Conservation (phyloP, 2,113 vertebrate genomes). For the Paralichthys olivaceus region DNA sequence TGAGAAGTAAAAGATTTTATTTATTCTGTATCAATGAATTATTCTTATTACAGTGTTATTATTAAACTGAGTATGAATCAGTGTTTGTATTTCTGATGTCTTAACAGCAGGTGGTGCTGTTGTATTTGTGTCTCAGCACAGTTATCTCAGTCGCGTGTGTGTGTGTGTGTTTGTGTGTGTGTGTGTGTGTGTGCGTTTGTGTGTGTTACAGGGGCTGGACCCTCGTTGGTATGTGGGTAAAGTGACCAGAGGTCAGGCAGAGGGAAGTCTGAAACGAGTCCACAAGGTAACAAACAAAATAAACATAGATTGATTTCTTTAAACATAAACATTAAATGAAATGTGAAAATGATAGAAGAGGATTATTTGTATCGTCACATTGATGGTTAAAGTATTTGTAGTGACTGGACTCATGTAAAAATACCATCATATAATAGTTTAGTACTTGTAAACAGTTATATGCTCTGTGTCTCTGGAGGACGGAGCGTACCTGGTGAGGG, state of each 20-base stretch:
- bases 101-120: conserved; percentile 42
- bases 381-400: too few relatives aligned
- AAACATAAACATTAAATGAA: too few relatives aligned
- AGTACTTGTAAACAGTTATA: too few relatives aligned
- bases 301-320: not conserved
- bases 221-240: conserved; percentile 89
- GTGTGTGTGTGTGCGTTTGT: conserved; percentile 12
- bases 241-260: conserved; percentile 87
- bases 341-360: too few relatives aligned
- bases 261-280: conserved; percentile 86
- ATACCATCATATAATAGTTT: too few relatives aligned
- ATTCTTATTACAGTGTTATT: too few relatives aligned
- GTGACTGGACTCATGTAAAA: too few relatives aligned
- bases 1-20: too few relatives aligned
- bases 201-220: conserved; percentile 76
- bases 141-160: not conserved
- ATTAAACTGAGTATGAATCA: not conserved
- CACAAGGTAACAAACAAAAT: conserved; percentile 82
- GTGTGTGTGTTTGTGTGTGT: conserved; percentile 17
- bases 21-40: too few relatives aligned
- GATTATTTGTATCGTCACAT: too few relatives aligned
- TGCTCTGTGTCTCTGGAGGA: conserved; percentile 79
- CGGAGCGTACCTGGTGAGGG: conserved; percentile 93
- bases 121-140: not conserved
- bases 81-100: not conserved